Conservation (phyloP, 37 sponge, comb jelly and placozoan genomes). For the Aplysina aerophoba region DNA sequence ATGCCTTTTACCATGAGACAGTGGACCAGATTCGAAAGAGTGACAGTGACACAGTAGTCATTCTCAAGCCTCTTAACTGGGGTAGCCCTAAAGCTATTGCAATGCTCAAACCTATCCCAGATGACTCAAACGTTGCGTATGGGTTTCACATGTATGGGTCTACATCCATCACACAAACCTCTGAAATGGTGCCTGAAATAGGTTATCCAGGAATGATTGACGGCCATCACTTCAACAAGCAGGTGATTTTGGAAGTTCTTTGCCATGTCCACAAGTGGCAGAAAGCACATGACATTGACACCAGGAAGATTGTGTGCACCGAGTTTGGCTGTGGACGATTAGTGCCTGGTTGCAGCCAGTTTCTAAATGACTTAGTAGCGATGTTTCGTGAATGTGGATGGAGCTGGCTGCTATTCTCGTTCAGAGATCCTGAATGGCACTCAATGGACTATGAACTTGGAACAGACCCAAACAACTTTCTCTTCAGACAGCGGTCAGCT, state of each 20-base stretch:
- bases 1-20: conserved; percentile 34
- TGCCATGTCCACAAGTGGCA: conserved; percentile 39
- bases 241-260: not conserved
- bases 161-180: conserved; percentile 16
- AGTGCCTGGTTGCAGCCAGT: conserved; percentile 34
- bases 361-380: conserved; percentile 41
- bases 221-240: not conserved
- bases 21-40: conserved; percentile 28
- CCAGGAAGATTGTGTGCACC: conserved; percentile 43
- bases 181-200: not conserved
- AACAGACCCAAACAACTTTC: conserved; percentile 41
- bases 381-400: conserved; percentile 48
- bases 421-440: conserved; percentile 68
- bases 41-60: conserved; percentile 34
- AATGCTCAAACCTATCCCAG: conserved; percentile 27
- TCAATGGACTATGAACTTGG: conserved; percentile 67
- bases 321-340: conserved; percentile 59
- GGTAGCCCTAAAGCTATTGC: conserved; percentile 39
- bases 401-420: conserved; percentile 68
- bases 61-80: conserved; percentile 29
- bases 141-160: conserved; percentile 54
- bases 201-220: not conserved
- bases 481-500: conserved; percentile 14
- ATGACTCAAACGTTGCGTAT: conserved; percentile 42
- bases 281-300: conserved; percentile 1